Evolutionary conservation across 2,113 vertebrate genomes (phyloP).

Genomic region (Phaetusa simplex): DNA sequence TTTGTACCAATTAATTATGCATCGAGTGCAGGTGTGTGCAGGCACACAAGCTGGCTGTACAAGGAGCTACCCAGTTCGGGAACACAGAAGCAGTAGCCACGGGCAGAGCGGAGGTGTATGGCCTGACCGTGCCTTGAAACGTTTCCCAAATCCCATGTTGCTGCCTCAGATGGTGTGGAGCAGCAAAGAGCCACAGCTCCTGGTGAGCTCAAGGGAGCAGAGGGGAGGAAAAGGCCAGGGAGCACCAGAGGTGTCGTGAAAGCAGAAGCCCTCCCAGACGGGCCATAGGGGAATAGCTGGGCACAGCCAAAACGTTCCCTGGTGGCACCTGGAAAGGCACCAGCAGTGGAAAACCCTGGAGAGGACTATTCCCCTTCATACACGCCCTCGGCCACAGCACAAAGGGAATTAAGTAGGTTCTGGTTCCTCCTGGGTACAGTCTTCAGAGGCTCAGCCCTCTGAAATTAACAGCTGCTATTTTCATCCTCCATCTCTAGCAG

Average conservation of each 20-base stretch:
- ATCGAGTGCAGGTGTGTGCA: accelerated
- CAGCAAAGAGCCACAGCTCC: not conserved
- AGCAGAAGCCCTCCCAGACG: accelerated
- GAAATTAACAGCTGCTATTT: constrained; percentile 70
- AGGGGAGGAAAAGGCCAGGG: not conserved
- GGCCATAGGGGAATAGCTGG: accelerated
- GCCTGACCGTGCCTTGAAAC: not conserved
- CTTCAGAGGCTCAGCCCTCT: constrained; percentile 45
- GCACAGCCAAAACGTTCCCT: not conserved
- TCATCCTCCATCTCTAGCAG: constrained; percentile 47
- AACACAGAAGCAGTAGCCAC: not conserved
- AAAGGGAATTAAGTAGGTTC: constrained; percentile 22
- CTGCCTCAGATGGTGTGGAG: not conserved
- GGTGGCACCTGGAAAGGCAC: not conserved
- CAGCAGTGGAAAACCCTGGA: not conserved
- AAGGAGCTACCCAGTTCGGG: not conserved
- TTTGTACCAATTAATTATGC: not conserved
- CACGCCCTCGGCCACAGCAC: not conserved
- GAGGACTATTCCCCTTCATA: not conserved
- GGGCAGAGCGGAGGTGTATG: not conserved
- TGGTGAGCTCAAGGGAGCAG: not conserved
- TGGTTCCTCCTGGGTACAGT: constrained; percentile 34
- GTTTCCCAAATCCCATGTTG: accelerated
- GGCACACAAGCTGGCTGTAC: not conserved
- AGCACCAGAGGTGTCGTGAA: not conserved